Percentiles rank a stretch among this genome's conserved stretches.
phyloP scores from a whole-genome alignment of 2,888 invertebrate species.

The Yponomeuta malinellus region DNA sequence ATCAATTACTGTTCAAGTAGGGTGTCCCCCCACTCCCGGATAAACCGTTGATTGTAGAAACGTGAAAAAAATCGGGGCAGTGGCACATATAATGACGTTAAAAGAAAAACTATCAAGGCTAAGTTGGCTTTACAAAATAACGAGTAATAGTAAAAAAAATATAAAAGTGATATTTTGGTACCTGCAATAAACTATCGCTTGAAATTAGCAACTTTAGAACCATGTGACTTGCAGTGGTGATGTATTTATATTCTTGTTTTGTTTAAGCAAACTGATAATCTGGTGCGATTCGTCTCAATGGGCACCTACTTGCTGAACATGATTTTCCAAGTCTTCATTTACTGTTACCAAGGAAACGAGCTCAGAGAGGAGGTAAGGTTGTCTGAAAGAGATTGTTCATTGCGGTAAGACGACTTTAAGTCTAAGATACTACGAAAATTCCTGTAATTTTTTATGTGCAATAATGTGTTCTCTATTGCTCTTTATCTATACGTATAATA shows the following conservation, averaged over 20 bases:
- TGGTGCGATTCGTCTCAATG: conserved; percentile 54
- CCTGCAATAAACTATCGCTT: no score
- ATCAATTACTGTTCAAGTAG: no score
- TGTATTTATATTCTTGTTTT: conserved; percentile 16
- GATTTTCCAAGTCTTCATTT: conserved; percentile 58
- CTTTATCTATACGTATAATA: background rate
- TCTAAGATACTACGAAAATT: background rate
- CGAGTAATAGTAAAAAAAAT: no score
- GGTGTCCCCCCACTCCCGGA: no score
- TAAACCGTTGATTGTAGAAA: no score
- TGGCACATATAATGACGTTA: no score
- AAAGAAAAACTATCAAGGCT: no score
- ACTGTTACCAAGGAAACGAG: conserved; percentile 65
- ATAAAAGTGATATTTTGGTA: no score
- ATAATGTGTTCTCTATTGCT: background rate
- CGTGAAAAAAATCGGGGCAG: no score
- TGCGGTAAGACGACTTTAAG: background rate
- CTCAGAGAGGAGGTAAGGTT: conserved; percentile 59
- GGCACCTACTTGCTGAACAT: conserved; percentile 45
- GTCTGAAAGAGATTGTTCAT: conserved; percentile 25
- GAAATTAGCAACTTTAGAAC: no score
- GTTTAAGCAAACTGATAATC: conserved; percentile 43
- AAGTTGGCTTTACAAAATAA: no score
- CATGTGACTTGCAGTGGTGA: background rate
- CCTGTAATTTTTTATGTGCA: background rate